A percentile compares a stretch with the other conserved stretches of the same genome.
Evolutionary conservation across 2,113 vertebrate genomes (phyloP).

Genomic region (Cinclus mexicanus): DNA sequence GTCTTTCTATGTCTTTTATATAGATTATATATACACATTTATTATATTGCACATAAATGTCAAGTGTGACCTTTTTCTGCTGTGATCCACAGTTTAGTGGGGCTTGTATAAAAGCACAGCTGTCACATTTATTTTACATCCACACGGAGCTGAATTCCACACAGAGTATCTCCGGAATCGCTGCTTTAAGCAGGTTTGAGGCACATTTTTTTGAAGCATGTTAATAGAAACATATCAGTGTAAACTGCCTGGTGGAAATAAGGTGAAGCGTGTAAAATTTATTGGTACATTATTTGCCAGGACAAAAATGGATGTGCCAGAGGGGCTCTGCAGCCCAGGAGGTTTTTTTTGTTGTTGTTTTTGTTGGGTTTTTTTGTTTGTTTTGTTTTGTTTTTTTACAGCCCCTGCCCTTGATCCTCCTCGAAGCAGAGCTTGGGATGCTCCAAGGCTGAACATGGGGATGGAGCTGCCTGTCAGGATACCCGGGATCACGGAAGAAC

Average conservation of each 20-base stretch:
- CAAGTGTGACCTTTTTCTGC: neutral
- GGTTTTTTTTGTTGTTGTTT: neutral
- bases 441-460: rapidly evolving
- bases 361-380: no score
- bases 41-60: neutral
- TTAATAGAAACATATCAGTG: rapidly evolving
- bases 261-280: neutral
- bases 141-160: neutral
- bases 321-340: neutral
- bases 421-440: neutral
- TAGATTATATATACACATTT: neutral
- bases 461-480: neutral
- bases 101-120: neutral
- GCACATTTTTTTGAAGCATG: rapidly evolving
- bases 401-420: neutral
- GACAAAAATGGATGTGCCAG: neutral
- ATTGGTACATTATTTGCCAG: neutral
- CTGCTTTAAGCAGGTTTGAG: neutral
- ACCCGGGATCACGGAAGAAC: neutral
- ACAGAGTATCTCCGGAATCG: neutral
- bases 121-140: neutral
- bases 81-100: neutral
- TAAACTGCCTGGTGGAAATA: neutral
- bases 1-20: neutral
- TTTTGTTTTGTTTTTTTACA: neutral